Base-by-base conservation (phyloP, 2,797 vertebrate species). In the Borostomias antarcticus region DNA sequence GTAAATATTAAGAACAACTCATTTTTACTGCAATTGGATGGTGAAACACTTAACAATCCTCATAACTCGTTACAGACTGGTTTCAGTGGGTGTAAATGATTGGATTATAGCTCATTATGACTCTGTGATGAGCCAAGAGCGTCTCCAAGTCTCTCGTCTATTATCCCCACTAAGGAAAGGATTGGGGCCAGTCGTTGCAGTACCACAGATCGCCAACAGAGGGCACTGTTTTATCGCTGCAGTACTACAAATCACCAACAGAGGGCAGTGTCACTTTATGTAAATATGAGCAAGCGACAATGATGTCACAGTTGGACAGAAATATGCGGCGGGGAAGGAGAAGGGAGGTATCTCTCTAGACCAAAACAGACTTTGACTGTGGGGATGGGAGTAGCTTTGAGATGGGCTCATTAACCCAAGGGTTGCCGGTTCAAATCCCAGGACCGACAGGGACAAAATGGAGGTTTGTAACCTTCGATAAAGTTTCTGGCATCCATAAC, bases 251-350 rank as follows among this genome's bases (percentile, higher is more conserved):
- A 26, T 6, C 1, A 9, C 13, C 58, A 59, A 2, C 11, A 59
- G 58, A 59, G 58, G 37, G 58, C 37, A 37, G 13, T 17, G 37
- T 37, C 35, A 43, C 8, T 43, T 45, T 56, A 40, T 8, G 57
- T 25, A 37, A 43, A 58, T 43, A 13, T 19, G 2, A n/a, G 40
- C 40, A 17, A 17, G 1, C 40, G 13, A 45, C 15, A 13, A 15
- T 4, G 4, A 45, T 45, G 7, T 15, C 15, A 13, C 4, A 15
- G n/a, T 15, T 45, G 40, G 40, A 13, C 17, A 17, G 13, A 15
- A 45, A 17, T n/a, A 1, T 13, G 17, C 40, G n/a, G 40, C 40
- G 13, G 40, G 13, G 13, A 11, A 43, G 3, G n/a, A 17, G 40
- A 15, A 15, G 13, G 40, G 40, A 45, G 9, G 15, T 2, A 15